Evolutionary conservation across 2,113 vertebrate genomes (phyloP).

Genomic region (Mugil cephalus): DNA sequence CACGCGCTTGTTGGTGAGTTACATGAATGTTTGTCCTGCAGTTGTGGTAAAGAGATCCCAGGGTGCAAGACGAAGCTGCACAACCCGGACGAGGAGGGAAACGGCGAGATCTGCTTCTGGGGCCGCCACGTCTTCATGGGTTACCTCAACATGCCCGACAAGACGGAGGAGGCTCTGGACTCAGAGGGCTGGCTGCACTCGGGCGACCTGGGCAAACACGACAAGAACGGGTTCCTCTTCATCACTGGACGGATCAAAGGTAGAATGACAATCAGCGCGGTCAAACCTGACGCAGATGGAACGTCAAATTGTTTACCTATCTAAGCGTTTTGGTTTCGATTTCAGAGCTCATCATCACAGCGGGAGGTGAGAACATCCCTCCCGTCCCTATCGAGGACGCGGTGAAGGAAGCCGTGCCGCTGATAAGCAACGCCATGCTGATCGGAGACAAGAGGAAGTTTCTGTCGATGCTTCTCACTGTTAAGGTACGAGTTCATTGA

Average conservation of each 20-base stretch:
- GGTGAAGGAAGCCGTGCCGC: conserved; percentile 89
- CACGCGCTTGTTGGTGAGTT: fast-evolving
- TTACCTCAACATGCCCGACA: conserved; percentile 89
- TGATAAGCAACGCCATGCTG: conserved; percentile 92
- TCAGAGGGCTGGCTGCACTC: conserved; percentile 93
- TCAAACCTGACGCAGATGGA: neutral
- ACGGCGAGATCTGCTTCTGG: conserved; percentile 92
- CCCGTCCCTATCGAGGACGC: conserved; percentile 90
- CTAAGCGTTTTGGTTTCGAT: neutral
- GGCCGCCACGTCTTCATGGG: conserved; percentile 97
- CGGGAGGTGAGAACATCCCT: conserved; percentile 91
- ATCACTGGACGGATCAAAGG: conserved; percentile 96
- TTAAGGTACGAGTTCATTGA: conserved; percentile 86
- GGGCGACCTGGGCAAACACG: conserved; percentile 90
- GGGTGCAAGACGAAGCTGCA: conserved; percentile 88
- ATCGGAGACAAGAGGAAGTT: conserved; percentile 94
- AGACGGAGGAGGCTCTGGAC: conserved; percentile 88
- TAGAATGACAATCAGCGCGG: conserved; percentile 47
- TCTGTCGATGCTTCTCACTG: conserved; percentile 90
- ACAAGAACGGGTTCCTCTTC: conserved; percentile 88
- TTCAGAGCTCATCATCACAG: conserved; percentile 94
- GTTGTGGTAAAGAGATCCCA: conserved; percentile 88
- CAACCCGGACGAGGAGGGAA: conserved; percentile 81
- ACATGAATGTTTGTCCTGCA: conserved; percentile 49
- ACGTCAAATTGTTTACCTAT: neutral